Evolutionary conservation across 2,113 vertebrate genomes (phyloP), one percentile per base, ranked within the genome.

Genomic region (Ictalurus punctatus): DNA sequence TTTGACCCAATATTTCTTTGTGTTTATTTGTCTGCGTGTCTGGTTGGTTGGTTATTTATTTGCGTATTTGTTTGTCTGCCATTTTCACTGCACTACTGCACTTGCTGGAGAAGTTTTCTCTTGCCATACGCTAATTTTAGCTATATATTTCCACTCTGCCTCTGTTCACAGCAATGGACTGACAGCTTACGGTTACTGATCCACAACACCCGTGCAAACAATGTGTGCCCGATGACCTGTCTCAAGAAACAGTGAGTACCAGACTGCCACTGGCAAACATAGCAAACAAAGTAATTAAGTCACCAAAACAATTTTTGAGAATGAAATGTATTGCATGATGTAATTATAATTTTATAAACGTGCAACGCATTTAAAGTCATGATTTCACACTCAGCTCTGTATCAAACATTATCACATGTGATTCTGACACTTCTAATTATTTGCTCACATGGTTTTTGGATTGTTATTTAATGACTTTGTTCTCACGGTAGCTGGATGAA

Each of bases 121-220:
- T 27, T 65, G 40, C 82, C 56, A 56, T 19, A 76, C 63, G 65
- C 17, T 27, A 40, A 85, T 89, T 85, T 89, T 79, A 56, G 25
- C 65, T 23, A 71, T 69, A 56, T 30, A 37, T 89, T 85, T 67
- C 48, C 59, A 84, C 83, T 58, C 21, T 83, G 56, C 61, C 19
- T 65, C 56, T 89, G 65, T 88, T 78, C 80, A 69, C 96, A 99
- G 98, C 97, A 97, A 94, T 99, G 98, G 98, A 96, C 97, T 21
- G 98, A 98, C 92, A 98, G 98, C 84, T 95, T 99, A 94, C 95
- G 96, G 94, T 97, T 98, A 84, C 96, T 99, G 94, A 99, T 98
- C 93, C 97, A 98, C 94, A 99, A 99, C 94, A 97, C 98, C 87
- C 97, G 98, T 94, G 97, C 98, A 91, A 99, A 99, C 96, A 99